These are phyloP conservation scores for Molorchus minor DNA, from an alignment of 2,888 invertebrate genomes.

Conservation along the genomic window DNA sequence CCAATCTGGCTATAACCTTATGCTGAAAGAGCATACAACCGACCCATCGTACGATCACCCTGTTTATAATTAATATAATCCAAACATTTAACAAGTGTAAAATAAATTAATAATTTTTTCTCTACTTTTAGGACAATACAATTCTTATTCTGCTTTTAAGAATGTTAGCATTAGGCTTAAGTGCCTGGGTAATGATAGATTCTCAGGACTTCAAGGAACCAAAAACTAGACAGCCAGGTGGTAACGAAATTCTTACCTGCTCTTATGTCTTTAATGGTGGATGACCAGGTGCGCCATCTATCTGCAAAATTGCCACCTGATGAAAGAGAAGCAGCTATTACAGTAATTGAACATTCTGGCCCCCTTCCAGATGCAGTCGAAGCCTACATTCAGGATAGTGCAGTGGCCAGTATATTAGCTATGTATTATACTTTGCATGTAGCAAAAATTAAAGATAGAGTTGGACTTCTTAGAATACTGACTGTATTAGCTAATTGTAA, in stretches of 20 bases:
- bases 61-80: not conserved
- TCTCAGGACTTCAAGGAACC: slow-evolving; percentile 96
- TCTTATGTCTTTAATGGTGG: slow-evolving; percentile 92
- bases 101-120: slow-evolving; percentile 14
- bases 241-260: slow-evolving; percentile 95
- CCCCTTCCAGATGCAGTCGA: slow-evolving; percentile 94
- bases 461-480: slow-evolving; percentile 84
- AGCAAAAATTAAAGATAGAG: slow-evolving; percentile 81
- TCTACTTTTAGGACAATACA: slow-evolving; percentile 76
- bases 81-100: not conserved
- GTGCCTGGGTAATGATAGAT: slow-evolving; percentile 97
- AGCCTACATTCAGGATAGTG: slow-evolving; percentile 89
- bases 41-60: no score
- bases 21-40: no score
- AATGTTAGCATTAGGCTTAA: slow-evolving; percentile 91
- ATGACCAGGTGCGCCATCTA: slow-evolving; percentile 83
- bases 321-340: slow-evolving; percentile 91
- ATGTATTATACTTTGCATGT: slow-evolving; percentile 95
- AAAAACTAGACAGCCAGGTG: slow-evolving; percentile 89
- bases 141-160: slow-evolving; percentile 87
- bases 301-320: slow-evolving; percentile 90
- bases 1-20: no score
- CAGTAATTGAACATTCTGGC: slow-evolving; percentile 92
- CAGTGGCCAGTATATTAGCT: slow-evolving; percentile 90
- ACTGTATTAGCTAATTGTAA: slow-evolving; percentile 91